These are phyloP conservation scores for Cheilosia scutellata DNA, from an alignment of 2,888 invertebrate species.

Conservation along the genomic window DNA sequence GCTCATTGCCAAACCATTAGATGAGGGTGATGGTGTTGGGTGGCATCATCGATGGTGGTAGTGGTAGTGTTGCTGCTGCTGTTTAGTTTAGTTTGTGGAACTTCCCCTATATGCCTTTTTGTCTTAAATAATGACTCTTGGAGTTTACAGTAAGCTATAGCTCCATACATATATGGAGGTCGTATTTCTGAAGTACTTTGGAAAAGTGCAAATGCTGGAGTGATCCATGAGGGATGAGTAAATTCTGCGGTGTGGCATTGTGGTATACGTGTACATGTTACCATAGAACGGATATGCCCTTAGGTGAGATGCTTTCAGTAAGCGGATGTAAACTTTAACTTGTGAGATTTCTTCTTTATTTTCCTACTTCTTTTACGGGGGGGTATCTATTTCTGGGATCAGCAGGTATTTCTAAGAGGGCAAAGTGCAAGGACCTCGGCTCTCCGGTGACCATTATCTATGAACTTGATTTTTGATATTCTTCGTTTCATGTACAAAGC, in stretches of 20 bases:
- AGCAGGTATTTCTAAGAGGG: slow-evolving; percentile 45
- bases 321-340: slow-evolving; percentile 72
- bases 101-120: slow-evolving; percentile 54
- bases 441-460: slow-evolving; percentile 3
- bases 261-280: slow-evolving; percentile 31
- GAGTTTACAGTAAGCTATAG: slow-evolving; percentile 60
- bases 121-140: slow-evolving; percentile 74
- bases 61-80: slow-evolving; percentile 15
- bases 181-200: slow-evolving; percentile 43
- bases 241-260: slow-evolving; percentile 58
- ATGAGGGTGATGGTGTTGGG: slow-evolving; percentile 16
- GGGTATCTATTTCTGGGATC: slow-evolving; percentile 56
- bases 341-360: slow-evolving; percentile 41
- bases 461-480: slow-evolving; percentile 37
- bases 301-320: slow-evolving; percentile 72
- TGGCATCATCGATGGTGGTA: slow-evolving; percentile 13
- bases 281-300: slow-evolving; percentile 53
- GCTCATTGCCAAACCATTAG: slow-evolving; percentile 63
- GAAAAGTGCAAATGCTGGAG: slow-evolving; percentile 52
- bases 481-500: neutral
- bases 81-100: slow-evolving; percentile 63
- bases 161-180: neutral
- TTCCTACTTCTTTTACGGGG: neutral
- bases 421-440: slow-evolving; percentile 56
- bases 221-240: slow-evolving; percentile 1